These are phyloP conservation scores for Portevinia maculata DNA, from an alignment of 2,888 invertebrate genomes.

Conservation along the genomic window DNA sequence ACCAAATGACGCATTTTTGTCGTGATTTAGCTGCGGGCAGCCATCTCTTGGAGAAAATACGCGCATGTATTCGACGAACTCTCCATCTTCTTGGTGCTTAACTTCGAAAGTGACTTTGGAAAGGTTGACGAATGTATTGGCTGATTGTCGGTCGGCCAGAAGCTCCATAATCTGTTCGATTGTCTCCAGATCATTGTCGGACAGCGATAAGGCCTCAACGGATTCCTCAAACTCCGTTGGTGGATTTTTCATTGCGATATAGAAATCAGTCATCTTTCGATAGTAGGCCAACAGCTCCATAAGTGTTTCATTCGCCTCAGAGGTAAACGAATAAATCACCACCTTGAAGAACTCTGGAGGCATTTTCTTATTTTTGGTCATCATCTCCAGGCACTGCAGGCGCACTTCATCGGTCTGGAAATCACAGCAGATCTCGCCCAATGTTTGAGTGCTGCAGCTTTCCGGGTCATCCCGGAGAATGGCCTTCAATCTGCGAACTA, in stretches of 20 bases:
- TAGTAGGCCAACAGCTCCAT: conserved; percentile 77
- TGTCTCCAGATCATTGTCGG: conserved; percentile 84
- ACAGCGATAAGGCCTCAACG: conserved; percentile 77
- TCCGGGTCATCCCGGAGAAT: conserved; percentile 85
- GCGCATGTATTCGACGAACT: conserved; percentile 84
- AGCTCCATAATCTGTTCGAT: conserved; percentile 87
- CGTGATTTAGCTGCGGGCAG: conserved; percentile 80
- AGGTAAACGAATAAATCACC: conserved; percentile 82
- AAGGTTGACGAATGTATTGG: conserved; percentile 79
- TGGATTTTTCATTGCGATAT: conserved; percentile 78
- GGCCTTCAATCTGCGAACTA: conserved; percentile 89
- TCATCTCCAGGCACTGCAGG: conserved; percentile 88
- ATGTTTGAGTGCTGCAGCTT: conserved; percentile 80
- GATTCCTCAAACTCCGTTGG: conserved; percentile 73
- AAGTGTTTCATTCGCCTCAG: conserved; percentile 81
- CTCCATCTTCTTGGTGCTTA: conserved; percentile 83
- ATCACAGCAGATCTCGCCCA: conserved; percentile 84
- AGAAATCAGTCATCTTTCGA: conserved; percentile 79
- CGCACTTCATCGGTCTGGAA: conserved; percentile 89
- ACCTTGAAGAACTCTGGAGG: conserved; percentile 85
- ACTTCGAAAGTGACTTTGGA: conserved; percentile 85
- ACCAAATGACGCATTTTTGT: conserved; percentile 79
- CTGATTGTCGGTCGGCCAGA: conserved; percentile 78
- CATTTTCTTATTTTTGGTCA: conserved; percentile 86
- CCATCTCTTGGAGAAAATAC: conserved; percentile 78